Evolutionary conservation across 2,888 invertebrate genomes (phyloP).

Genomic region (Dyspetes luteomarginatus): DNA sequence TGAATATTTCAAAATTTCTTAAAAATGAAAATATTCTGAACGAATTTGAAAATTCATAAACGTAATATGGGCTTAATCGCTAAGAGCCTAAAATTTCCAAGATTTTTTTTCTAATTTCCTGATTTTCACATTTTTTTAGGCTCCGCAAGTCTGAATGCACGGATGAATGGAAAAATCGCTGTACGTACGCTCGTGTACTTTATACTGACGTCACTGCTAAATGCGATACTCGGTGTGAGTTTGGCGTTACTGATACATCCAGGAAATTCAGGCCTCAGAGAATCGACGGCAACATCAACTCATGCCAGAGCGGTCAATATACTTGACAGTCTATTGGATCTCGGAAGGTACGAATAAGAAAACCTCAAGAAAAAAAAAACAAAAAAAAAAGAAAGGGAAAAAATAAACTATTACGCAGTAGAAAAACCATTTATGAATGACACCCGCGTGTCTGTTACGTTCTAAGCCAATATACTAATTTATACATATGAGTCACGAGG

Average conservation of each 20-base stretch:
- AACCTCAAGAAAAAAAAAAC: neutral
- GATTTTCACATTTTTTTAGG: no score
- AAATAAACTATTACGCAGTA: neutral
- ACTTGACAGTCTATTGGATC: slow-evolving; percentile 94
- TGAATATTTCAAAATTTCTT: no score
- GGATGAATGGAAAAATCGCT: slow-evolving; percentile 94
- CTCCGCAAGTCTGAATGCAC: slow-evolving; percentile 93
- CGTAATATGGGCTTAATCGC: no score
- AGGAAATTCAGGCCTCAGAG: slow-evolving; percentile 88
- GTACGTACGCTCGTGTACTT: slow-evolving; percentile 92
- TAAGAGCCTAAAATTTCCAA: no score
- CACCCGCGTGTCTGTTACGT: neutral
- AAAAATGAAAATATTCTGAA: no score
- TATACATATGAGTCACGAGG: neutral
- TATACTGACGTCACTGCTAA: slow-evolving; percentile 91
- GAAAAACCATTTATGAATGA: neutral
- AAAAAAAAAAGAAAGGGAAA: neutral
- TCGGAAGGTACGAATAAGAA: slow-evolving; percentile 89
- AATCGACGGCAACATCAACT: slow-evolving; percentile 83
- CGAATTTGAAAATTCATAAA: no score
- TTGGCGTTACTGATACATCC: slow-evolving; percentile 91
- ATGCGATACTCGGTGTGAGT: slow-evolving; percentile 90
- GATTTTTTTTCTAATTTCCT: no score
- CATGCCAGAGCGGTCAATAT: slow-evolving; percentile 88
- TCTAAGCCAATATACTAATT: slow-evolving; percentile 35